Evolutionary conservation across 1,140 invertebrate species (phyloP), one percentile per base, ranked within the genome.

Genomic region (Drosophila takahashii): DNA sequence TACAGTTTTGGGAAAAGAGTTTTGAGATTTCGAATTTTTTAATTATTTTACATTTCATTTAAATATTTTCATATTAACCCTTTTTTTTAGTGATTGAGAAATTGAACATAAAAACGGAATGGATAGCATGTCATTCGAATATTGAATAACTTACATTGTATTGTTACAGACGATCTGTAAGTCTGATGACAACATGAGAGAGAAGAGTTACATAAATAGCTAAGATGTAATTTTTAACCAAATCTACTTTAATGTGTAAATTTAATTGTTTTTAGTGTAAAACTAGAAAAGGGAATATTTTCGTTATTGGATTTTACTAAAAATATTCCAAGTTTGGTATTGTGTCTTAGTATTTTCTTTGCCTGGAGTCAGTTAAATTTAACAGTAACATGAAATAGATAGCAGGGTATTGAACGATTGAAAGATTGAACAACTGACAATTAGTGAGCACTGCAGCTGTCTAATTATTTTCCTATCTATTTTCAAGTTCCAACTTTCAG

Each of bases 391-490:
- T 56, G 3, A 11, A 42, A 13, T 29, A 3, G 11, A 52, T 32
- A 16, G 72, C 72, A 62, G 42, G 83, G 1, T 22, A 22, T 22
- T 22, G n/a, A n/a, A n/a, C 81, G 45, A 78, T 62, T 66, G 60
- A 22, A 6, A 56, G 36, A 51, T 48, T 54, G 69, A 78, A 41
- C 53, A 59, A 50, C 36, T 48, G n/a, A 34, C 54, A 60, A 74
- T 51, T 58, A 69, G 53, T 56, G 66, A 29, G 8, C 57, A 16
- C 47, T 44, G 57, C 80, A 80, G 72, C 77, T 84, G 80, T 64
- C 77, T 61, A 85, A 85, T 80, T 85, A 77, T 80, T 69, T 44
- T 47, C 15, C 65, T 67, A 58, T 47, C 32, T 83, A 70, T 70
- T 51, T 79, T 66, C 60, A 56, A 59, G 47, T 71, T 51, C 32